phyloP scores from a whole-genome alignment of 2,888 invertebrate species.

The Leuctra nigra region DNA sequence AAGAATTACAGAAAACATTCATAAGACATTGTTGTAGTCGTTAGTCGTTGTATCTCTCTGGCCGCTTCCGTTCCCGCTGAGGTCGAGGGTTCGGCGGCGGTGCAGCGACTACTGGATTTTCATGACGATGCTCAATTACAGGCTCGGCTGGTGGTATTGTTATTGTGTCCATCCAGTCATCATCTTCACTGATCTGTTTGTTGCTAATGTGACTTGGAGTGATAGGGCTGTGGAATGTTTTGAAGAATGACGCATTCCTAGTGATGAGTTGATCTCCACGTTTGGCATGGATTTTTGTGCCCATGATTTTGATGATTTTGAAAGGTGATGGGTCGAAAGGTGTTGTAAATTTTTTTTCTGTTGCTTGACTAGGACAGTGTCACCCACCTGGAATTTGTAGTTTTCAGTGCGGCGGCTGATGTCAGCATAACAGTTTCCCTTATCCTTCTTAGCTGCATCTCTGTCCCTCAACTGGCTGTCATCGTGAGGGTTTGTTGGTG shows the following conservation, averaged over 20 bases:
- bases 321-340: background rate
- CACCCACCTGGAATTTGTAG: background rate
- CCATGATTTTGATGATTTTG: background rate
- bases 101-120: too few relatives aligned
- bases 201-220: too few relatives aligned
- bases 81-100: too few relatives aligned
- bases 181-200: too few relatives aligned
- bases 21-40: too few relatives aligned
- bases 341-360: background rate
- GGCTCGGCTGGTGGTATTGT: too few relatives aligned
- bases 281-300: background rate
- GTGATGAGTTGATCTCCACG: background rate
- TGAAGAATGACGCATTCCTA: slow-evolving; percentile 8
- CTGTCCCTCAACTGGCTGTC: background rate
- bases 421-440: background rate
- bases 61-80: too few relatives aligned
- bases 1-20: too few relatives aligned
- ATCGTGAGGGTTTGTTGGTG: background rate
- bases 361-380: background rate
- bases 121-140: too few relatives aligned
- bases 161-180: too few relatives aligned
- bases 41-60: too few relatives aligned
- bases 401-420: background rate
- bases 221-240: background rate
- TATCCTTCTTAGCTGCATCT: background rate